phyloP scores from a whole-genome alignment of 2,888 invertebrate genomes.

The Drosophila leonis region DNA sequence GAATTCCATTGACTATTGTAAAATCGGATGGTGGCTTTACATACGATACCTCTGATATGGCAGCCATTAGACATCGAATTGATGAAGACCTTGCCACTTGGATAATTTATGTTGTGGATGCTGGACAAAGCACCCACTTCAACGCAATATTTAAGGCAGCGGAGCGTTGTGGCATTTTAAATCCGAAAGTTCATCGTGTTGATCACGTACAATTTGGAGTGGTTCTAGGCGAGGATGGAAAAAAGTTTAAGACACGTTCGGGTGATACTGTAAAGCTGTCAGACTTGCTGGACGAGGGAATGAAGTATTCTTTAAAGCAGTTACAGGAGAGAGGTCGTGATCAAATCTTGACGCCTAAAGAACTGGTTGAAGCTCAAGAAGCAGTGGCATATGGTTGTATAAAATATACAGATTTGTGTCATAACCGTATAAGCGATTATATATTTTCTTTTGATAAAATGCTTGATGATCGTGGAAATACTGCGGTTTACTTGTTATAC shows the following conservation, averaged over 20 bases:
- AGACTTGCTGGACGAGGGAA: slow-evolving; percentile 96
- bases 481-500: slow-evolving; percentile 98
- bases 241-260: slow-evolving; percentile 99
- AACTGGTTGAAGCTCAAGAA: slow-evolving; percentile 93
- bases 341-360: slow-evolving; percentile 92
- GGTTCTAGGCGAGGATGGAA: slow-evolving; percentile 98
- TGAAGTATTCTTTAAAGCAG: slow-evolving; percentile 93
- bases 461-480: slow-evolving; percentile 99
- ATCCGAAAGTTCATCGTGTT: slow-evolving; percentile 88
- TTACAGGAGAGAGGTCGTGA: slow-evolving; percentile 95
- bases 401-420: slow-evolving; percentile 98
- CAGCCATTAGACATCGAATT: slow-evolving; percentile 93
- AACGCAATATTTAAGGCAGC: slow-evolving; percentile 92
- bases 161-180: slow-evolving; percentile 90
- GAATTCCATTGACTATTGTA: slow-evolving; percentile 96
- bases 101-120: slow-evolving; percentile 97
- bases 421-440: slow-evolving; percentile 97
- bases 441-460: slow-evolving; percentile 99
- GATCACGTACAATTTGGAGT: slow-evolving; percentile 98
- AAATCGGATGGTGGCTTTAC: slow-evolving; percentile 98
- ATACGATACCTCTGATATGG: slow-evolving; percentile 99
- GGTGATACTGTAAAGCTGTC: slow-evolving; percentile 96
- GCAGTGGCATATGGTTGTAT: slow-evolving; percentile 99
- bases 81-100: slow-evolving; percentile 94
- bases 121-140: slow-evolving; percentile 92